Evolutionary conservation across 2,797 vertebrate genomes (phyloP).

Genomic region (Tapirus indicus): DNA sequence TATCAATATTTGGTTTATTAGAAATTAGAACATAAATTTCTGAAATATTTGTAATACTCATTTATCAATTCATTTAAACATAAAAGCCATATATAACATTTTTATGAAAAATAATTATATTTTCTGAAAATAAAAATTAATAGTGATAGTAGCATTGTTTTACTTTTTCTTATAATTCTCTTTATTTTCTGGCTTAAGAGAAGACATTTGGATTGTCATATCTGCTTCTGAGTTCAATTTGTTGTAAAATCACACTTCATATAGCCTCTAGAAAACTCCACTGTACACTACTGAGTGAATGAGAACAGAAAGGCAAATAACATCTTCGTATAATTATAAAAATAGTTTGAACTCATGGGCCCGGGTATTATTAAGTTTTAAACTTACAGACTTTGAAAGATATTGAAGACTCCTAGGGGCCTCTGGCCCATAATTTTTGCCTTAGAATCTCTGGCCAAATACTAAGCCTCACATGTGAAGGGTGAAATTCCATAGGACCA

Average conservation of each 20-base stretch:
- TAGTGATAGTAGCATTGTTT: not conserved
- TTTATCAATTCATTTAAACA: slow-evolving; percentile 17
- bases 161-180: slow-evolving; percentile 14
- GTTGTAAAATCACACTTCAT: not conserved
- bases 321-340: slow-evolving; percentile 10
- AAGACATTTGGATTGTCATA: not conserved
- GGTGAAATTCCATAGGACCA: not conserved
- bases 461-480: not conserved
- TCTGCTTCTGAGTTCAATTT: slow-evolving; percentile 26
- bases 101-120: not conserved
- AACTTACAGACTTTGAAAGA: not conserved
- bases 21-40: slow-evolving; percentile 40
- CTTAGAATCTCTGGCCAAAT: not conserved
- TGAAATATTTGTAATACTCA: not conserved
- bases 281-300: not conserved
- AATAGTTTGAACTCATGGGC: not conserved
- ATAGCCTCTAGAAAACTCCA: not conserved
- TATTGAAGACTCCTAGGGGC: not conserved
- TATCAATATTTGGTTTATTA: slow-evolving; percentile 32
- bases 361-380: not conserved
- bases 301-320: slow-evolving; percentile 37
- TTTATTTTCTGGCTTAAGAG: slow-evolving; percentile 16
- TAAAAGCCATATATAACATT: not conserved
- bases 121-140: slow-evolving; percentile 16
- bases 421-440: not conserved